phyloP scores from a whole-genome alignment of 2,113 vertebrate species.

The Elanoides forficatus region DNA sequence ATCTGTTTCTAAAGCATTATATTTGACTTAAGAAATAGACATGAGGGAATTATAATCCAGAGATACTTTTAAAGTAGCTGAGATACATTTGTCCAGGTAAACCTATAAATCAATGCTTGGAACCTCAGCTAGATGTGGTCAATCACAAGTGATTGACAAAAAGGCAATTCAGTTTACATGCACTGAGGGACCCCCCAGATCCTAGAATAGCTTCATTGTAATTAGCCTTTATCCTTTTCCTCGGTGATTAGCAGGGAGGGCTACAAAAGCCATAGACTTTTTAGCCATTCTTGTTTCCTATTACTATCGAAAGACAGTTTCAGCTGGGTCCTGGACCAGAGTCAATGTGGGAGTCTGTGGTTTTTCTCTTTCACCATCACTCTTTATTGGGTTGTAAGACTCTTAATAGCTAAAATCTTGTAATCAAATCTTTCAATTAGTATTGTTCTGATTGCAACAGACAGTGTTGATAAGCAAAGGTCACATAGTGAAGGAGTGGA shows the following conservation, averaged over 20 bases:
- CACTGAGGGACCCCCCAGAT: not conserved
- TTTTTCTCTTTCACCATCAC: not conserved
- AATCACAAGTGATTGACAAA: not conserved
- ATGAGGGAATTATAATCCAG: not conserved
- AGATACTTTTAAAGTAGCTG: conserved; percentile 16
- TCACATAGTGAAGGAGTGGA: not conserved
- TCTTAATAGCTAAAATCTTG: not conserved
- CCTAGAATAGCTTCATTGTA: not conserved
- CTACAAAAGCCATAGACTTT: not conserved
- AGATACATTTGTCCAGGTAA: conserved; percentile 31
- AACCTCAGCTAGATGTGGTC: not conserved
- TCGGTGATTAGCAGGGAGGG: not conserved
- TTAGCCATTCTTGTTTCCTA: not conserved
- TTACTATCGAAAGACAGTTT: not conserved
- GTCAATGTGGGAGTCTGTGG: not conserved
- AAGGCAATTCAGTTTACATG: not conserved
- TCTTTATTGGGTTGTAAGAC: not conserved
- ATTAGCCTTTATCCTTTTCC: not conserved
- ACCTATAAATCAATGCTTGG: not conserved
- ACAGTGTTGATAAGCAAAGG: not conserved
- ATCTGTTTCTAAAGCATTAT: not conserved
- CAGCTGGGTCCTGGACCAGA: not conserved
- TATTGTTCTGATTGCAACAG: not conserved
- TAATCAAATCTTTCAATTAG: not conserved
- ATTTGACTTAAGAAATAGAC: not conserved